These are phyloP conservation scores for Leptopilina drosophilae DNA, from an alignment of 2,888 invertebrate genomes.

Conservation along the genomic window DNA sequence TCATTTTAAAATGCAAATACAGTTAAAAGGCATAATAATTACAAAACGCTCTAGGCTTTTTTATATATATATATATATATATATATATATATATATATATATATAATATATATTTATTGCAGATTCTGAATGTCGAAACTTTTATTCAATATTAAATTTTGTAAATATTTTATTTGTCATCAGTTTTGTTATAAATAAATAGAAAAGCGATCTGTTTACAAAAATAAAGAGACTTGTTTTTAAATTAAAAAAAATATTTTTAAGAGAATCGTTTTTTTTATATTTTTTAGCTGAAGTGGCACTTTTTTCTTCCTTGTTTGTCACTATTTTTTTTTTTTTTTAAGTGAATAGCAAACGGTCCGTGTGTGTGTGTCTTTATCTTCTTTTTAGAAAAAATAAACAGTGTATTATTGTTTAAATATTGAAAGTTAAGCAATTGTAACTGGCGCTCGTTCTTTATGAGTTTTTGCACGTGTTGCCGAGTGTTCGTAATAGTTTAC, in stretches of 20 bases:
- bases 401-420: neutral
- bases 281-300: too few relatives aligned
- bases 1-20: slow-evolving; percentile 25
- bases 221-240: neutral
- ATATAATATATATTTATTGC: neutral
- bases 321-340: neutral
- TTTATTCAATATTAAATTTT: slow-evolving; percentile 15
- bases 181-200: neutral
- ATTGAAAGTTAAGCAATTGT: slow-evolving; percentile 8
- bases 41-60: slow-evolving; percentile 8
- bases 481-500: slow-evolving; percentile 26
- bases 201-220: neutral
- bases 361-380: neutral
- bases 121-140: neutral
- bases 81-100: too few relatives aligned
- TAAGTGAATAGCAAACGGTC: neutral
- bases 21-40: slow-evolving; percentile 11
- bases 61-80: too few relatives aligned
- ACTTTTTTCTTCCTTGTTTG: neutral
- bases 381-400: neutral
- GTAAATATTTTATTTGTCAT: slow-evolving; percentile 25
- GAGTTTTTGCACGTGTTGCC: slow-evolving; percentile 24
- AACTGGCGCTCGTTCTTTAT: slow-evolving; percentile 5
- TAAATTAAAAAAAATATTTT: too few relatives aligned
- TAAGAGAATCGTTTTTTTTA: too few relatives aligned